Conservation (phyloP, 2,888 invertebrate species). For the Nineta flava region DNA sequence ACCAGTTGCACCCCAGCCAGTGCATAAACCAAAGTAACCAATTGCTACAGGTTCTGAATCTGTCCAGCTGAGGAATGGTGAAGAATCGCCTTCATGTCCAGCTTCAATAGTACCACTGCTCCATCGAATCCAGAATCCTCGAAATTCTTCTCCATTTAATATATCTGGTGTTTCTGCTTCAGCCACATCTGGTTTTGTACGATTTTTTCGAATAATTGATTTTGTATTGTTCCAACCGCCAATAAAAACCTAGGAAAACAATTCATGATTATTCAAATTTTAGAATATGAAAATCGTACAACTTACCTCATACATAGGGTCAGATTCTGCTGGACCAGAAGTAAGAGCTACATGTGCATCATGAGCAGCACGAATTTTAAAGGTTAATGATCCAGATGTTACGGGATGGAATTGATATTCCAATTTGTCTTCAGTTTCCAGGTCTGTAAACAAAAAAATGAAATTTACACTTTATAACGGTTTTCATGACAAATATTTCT, state of each 20-base stretch:
- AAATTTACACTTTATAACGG: not conserved
- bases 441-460: conserved; percentile 38
- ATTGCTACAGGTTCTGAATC: conserved; percentile 57
- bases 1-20: conserved; percentile 73
- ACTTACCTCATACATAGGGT: conserved; percentile 65
- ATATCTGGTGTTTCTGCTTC: conserved; percentile 56
- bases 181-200: conserved; percentile 55
- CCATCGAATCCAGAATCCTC: conserved; percentile 77
- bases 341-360: conserved; percentile 78
- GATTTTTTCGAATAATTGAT: conserved; percentile 67
- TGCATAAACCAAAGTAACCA: conserved; percentile 63
- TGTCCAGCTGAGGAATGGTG: conserved; percentile 57
- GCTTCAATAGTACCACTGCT: conserved; percentile 35
- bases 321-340: conserved; percentile 46
- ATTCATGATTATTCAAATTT: not conserved
- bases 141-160: conserved; percentile 54
- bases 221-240: conserved; percentile 81
- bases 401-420: conserved; percentile 70
- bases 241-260: conserved; percentile 47
- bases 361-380: conserved; percentile 61
- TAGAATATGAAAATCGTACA: too few relatives aligned
- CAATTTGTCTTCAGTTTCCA: conserved; percentile 63
- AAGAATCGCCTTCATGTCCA: conserved; percentile 39
- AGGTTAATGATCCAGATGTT: conserved; percentile 49
- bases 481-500: too few relatives aligned